phyloP scores from a whole-genome alignment of 2,797 vertebrate species.

The Coregonus ussuriensis region DNA sequence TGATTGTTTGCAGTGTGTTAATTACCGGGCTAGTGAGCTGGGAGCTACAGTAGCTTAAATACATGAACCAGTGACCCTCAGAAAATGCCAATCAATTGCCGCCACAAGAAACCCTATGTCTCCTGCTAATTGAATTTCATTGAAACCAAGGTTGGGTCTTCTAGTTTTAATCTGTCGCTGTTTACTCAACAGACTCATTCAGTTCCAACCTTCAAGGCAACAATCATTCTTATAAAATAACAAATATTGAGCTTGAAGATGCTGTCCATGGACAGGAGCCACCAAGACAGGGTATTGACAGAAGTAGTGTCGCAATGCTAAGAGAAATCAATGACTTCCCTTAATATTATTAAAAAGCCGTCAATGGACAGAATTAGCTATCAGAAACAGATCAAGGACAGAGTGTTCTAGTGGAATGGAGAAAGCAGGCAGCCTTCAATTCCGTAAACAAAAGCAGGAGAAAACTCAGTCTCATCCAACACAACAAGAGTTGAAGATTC shows the following conservation, averaged over 20 bases:
- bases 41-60: constrained; percentile 11
- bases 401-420: constrained; percentile 2
- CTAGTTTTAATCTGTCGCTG: constrained; percentile 13
- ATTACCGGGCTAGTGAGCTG: constrained; percentile 25
- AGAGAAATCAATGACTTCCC: background rate
- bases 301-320: background rate
- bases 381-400: background rate
- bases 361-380: constrained; percentile 1
- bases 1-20: constrained; percentile 16
- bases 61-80: constrained; percentile 27
- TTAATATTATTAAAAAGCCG: background rate
- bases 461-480: constrained; percentile 34
- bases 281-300: background rate
- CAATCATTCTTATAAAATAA: background rate
- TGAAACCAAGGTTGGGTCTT: constrained; percentile 4
- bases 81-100: constrained; percentile 24
- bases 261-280: background rate
- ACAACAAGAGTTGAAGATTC: constrained; percentile 23
- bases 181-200: constrained; percentile 6
- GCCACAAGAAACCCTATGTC: background rate
- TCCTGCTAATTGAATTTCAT: constrained; percentile 17
- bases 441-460: constrained; percentile 32
- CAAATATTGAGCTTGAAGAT: background rate
- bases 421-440: background rate
- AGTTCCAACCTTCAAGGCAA: background rate